A percentile compares a stretch with the other conserved stretches of the same genome.
These are phyloP conservation scores for Sarcophaga bullata DNA, from an alignment of 1,140 invertebrate species.

Conservation along the genomic window DNA sequence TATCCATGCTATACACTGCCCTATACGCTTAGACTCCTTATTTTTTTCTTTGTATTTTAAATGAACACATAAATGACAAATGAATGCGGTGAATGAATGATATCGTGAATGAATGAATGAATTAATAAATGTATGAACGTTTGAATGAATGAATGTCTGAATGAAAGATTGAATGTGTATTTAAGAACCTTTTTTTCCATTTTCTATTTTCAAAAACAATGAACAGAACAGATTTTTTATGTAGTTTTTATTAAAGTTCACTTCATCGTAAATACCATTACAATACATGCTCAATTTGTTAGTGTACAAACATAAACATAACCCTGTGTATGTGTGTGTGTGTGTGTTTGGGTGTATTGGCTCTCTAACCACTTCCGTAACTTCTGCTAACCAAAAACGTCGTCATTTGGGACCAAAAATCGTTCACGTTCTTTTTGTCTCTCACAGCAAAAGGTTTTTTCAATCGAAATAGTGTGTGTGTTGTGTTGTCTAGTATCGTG, in stretches of 20 bases:
- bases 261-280: not conserved
- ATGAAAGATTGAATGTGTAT: not conserved
- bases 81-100: too few relatives aligned
- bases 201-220: not conserved
- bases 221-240: conserved; percentile 5
- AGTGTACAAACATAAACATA: too few relatives aligned
- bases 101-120: too few relatives aligned
- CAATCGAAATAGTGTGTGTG: not conserved
- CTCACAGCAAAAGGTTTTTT: not conserved
- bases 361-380: not conserved
- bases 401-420: not conserved
- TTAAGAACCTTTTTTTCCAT: not conserved
- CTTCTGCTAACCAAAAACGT: not conserved
- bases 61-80: not conserved
- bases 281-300: not conserved
- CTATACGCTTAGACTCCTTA: not conserved
- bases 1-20: too few relatives aligned
- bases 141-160: too few relatives aligned
- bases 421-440: not conserved
- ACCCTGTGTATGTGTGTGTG: not conserved
- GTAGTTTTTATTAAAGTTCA: not conserved
- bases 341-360: not conserved
- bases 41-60: not conserved
- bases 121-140: too few relatives aligned
- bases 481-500: too few relatives aligned